Evolutionary conservation across 1,140 invertebrate genomes (phyloP).

Genomic region (Prorops nasuta): DNA sequence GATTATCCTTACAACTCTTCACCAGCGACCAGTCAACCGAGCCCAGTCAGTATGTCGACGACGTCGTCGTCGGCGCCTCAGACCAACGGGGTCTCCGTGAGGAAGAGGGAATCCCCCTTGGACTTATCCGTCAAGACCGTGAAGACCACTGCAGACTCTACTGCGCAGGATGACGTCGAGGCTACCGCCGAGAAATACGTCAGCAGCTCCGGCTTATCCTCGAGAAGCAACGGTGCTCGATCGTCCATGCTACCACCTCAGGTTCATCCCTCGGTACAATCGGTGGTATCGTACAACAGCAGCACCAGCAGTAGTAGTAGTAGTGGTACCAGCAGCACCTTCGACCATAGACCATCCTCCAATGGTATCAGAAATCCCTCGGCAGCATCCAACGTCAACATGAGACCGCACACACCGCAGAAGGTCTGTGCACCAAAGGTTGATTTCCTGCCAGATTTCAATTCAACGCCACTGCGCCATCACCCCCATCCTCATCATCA

Average conservation of each 20-base stretch:
- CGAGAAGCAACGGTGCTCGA: constrained; percentile 35
- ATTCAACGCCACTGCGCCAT: constrained; percentile 44
- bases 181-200: constrained; percentile 32
- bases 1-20: constrained; percentile 35
- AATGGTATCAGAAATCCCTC: constrained; percentile 24
- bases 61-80: constrained; percentile 18
- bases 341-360: constrained; percentile 24
- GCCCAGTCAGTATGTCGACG: constrained; percentile 6
- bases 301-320: constrained; percentile 9
- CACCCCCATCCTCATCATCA: constrained; percentile 20
- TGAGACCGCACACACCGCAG: constrained; percentile 41
- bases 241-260: constrained; percentile 36
- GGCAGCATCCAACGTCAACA: constrained; percentile 11
- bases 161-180: constrained; percentile 69
- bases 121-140: constrained; percentile 85
- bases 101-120: constrained; percentile 72
- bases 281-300: constrained; percentile 19
- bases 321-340: constrained; percentile 27
- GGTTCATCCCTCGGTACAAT: constrained; percentile 13
- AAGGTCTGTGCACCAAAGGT: constrained; percentile 65
- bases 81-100: constrained; percentile 32
- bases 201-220: constrained; percentile 22
- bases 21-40: constrained; percentile 13
- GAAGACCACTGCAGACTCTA: constrained; percentile 80
- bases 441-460: constrained; percentile 69